Base-by-base conservation (phyloP, 2,797 vertebrate species). In the Pangasius djambal region DNA sequence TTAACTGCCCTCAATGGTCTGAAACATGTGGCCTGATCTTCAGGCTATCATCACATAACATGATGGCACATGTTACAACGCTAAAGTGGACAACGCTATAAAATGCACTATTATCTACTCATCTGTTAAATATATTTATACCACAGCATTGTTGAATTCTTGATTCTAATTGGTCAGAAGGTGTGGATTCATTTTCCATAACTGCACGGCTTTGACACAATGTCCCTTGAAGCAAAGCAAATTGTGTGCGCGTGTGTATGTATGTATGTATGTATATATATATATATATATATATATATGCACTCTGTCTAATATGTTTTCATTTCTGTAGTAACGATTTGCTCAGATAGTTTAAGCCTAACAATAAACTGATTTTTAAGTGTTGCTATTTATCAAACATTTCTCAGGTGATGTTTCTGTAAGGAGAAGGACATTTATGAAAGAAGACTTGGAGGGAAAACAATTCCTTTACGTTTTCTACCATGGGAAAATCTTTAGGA, bases 11-110 rank as follows among this genome's bases (percentile, higher is more conserved):
- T 40, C 40, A 40, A 6, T 20, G 22, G 65, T 48, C 86, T 65
- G 5, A 83, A 61, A 85, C 83, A 83, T 61, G 61, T 57, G 75
- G 28, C 44, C 34, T 13, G 37, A 72, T 31, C 55, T 88, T 77
- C 44, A 85, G 8, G 10, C 86, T 40, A 31, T 87, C 44, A 75
- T 28, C 83, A 50, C 70, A 61, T 57, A 44, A 40, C 50, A 85
- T 85, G 48, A 88, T 67, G 84, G 84, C 84, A 57, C 15, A 82
- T 37, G 59, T 65, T 63, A 83, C 4, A 37, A 8, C 12, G 25
- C 44, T 83, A 44, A 81, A 44, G 52, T 20, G 2, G n/a, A 69
- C n/a, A 72, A 37, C 34, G 40, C 12, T 9, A 72, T 40, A 40
- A 72, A 72, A 72, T 20, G 18, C 34, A 22, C 20, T 22, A 40